These are phyloP conservation scores for Dendrolimus houi DNA, from an alignment of 2,888 invertebrate species.

Conservation along the genomic window DNA sequence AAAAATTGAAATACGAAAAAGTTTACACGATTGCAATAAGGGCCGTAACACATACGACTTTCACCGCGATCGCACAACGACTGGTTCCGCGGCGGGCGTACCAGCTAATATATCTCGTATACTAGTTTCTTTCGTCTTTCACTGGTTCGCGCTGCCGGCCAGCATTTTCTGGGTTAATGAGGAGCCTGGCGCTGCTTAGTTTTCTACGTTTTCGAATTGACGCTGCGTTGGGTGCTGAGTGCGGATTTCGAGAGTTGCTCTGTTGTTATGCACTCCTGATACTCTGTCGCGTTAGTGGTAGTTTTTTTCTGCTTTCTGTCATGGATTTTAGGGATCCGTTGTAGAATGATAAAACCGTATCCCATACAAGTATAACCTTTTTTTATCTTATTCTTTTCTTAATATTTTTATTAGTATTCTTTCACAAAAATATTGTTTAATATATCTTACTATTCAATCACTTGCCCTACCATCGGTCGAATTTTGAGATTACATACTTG, in stretches of 20 bases:
- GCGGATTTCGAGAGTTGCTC: slow-evolving; percentile 29
- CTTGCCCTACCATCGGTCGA: too few species aligned
- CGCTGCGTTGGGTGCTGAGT: slow-evolving; percentile 36
- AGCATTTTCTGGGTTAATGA: slow-evolving; percentile 72
- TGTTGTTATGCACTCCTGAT: slow-evolving; percentile 52
- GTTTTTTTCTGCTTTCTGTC: slow-evolving; percentile 10
- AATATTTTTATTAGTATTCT: too few species aligned
- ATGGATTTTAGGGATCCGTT: slow-evolving; percentile 1
- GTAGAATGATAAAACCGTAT: background rate
- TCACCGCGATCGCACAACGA: slow-evolving; percentile 33
- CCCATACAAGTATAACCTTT: too few species aligned
- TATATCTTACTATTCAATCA: too few species aligned
- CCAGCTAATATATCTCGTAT: slow-evolving; percentile 65
- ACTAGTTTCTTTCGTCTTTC: slow-evolving; percentile 71
- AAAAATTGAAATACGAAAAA: slow-evolving; percentile 24
- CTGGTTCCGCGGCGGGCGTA: slow-evolving; percentile 31
- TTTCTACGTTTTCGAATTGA: slow-evolving; percentile 70
- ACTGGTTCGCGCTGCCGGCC: slow-evolving; percentile 51
- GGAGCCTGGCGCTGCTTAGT: slow-evolving; percentile 49
- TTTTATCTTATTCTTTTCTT: too few species aligned
- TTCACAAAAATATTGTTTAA: too few species aligned
- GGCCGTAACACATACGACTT: slow-evolving; percentile 28
- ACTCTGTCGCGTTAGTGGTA: slow-evolving; percentile 12
- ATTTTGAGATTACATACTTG: too few species aligned
- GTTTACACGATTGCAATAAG: slow-evolving; percentile 19